Evolutionary conservation across 1,140 invertebrate species (phyloP), one percentile per base, ranked within the genome.

Genomic region (Papilio polytes): DNA sequence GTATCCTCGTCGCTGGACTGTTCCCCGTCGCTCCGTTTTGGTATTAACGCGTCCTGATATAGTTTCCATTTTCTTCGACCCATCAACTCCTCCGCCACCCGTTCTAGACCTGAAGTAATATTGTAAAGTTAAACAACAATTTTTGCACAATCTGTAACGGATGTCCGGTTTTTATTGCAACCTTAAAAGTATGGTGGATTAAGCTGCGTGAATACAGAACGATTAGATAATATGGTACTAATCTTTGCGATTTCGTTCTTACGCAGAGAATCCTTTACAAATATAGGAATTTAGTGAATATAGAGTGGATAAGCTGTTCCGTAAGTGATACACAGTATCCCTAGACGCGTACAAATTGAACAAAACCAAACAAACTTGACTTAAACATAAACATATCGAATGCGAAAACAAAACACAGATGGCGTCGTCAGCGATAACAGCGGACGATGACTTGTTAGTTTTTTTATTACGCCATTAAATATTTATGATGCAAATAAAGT

Each of bases 61-160:
- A 98, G 97, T 96, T 97, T 98, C 97, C 98, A 98, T 98, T 97
- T 98, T 97, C 97, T 97, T 96, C 97, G 97, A 96, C 98, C 98
- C 97, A 98, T 98, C 96, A 98, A 98, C 97, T 98, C 98, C 96
- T 98, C 98, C 96, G 98, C 98, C 96, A 99, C 97, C 96, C 98
- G 97, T 97, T 99, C 98, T 97, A 99, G 96, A 96, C 98, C 98
- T 99, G 94, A 74, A 96, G 96, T 70, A 83, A 51, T 51, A 22
- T 51, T 20, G 0, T 4, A 44, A 1, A 2, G 72, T 73, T 44
- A 66, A 13, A 12, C 8, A 26, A n/a, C n/a, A n/a, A 22, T 59
- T 59, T 12, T n/a, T 10, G 9, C n/a, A n/a, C n/a, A n/a, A n/a
- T n/a, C n/a, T n/a, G n/a, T n/a, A n/a, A n/a, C n/a, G n/a, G n/a